phyloP scores from a whole-genome alignment of 2,888 invertebrate species.

The Drosophila falleni region DNA sequence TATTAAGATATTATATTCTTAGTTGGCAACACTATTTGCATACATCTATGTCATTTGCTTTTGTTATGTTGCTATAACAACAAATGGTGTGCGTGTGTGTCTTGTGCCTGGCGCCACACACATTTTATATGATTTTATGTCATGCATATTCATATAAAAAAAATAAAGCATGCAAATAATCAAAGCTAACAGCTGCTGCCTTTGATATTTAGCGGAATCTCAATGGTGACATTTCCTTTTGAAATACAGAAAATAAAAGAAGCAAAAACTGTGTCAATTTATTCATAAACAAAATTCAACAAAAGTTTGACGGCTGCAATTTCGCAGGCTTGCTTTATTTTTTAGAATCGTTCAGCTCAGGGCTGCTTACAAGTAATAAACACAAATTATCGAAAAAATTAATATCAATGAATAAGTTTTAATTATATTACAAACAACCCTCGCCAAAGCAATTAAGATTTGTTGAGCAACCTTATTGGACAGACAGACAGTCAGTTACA shows the following conservation, averaged over 20 bases:
- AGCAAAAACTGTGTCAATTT: conserved; percentile 38
- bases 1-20: no score
- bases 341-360: conserved; percentile 23
- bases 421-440: conserved; percentile 18
- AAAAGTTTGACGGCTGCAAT: conserved; percentile 29
- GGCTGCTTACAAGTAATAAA: conserved; percentile 3
- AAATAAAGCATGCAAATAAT: conserved; percentile 13
- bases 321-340: conserved; percentile 25
- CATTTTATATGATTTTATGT: conserved; percentile 22
- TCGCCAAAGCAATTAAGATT: conserved; percentile 49
- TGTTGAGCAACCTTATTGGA: conserved; percentile 48
- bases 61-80: conserved; percentile 58
- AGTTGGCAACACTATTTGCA: conserved; percentile 12
- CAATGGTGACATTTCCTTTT: conserved; percentile 43
- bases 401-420: conserved; percentile 15
- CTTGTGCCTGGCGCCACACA: conserved; percentile 33
- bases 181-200: conserved; percentile 21
- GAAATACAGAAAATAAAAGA: conserved; percentile 4
- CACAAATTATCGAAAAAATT: conserved; percentile 16
- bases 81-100: conserved; percentile 42
- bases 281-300: conserved; percentile 2
- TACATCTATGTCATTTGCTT: conserved; percentile 32
- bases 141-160: conserved; percentile 53
- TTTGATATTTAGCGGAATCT: conserved; percentile 48
- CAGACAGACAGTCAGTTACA: conserved; percentile 33